These are phyloP conservation scores for Protobothrops flavoviridis DNA, from an alignment of 2,113 vertebrate genomes.

Conservation along the genomic window DNA sequence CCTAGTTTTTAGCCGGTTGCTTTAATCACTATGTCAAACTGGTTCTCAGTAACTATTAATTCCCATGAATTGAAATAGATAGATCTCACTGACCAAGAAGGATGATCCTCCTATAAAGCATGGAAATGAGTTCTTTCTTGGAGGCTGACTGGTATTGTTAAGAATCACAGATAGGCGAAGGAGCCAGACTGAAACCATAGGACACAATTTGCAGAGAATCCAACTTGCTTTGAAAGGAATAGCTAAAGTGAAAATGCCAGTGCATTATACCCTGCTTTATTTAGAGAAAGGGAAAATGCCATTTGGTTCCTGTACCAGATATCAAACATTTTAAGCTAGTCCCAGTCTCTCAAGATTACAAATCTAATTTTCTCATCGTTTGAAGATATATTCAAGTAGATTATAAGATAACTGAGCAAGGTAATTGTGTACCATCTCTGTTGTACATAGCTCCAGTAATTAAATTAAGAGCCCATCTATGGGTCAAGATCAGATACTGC, in stretches of 20 bases:
- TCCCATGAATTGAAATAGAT: background rate
- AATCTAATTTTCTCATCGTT: background rate
- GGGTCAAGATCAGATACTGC: background rate
- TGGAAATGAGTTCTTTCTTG: background rate
- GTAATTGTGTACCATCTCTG: background rate
- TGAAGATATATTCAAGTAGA: background rate
- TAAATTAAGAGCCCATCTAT: conserved; percentile 1
- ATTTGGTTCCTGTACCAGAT: background rate
- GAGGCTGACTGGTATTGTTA: background rate
- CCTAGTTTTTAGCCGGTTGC: too few species aligned
- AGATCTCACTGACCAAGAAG: background rate
- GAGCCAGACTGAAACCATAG: background rate
- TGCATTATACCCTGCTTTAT: background rate
- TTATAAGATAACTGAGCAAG: background rate
- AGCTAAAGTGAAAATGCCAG: background rate
- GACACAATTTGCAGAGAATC: background rate
- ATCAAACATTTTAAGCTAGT: background rate
- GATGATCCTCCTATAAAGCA: background rate
- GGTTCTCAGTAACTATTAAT: background rate
- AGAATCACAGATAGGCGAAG: background rate
- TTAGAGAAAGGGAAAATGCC: background rate
- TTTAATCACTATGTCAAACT: too few species aligned
- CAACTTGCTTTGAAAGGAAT: background rate
- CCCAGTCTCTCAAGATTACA: background rate
- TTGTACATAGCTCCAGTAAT: background rate